Conservation (phyloP, 2,888 invertebrate genomes). For the Rhorus exstirpatorius region DNA sequence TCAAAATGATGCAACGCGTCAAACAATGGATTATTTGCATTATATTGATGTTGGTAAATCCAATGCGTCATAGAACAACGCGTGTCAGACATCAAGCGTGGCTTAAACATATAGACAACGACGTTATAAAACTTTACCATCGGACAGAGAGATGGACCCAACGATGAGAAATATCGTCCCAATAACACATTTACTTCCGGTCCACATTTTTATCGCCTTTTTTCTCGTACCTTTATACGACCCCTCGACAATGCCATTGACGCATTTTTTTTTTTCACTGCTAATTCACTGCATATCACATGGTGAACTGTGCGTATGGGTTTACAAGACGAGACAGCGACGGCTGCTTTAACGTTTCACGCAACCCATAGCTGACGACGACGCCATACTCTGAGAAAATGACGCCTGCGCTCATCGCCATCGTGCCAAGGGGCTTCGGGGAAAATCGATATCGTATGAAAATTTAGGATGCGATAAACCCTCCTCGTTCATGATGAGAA, state of each 20-base stretch:
- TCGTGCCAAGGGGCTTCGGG: constrained; percentile 52
- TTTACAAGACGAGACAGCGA: neutral
- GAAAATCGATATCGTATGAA: constrained; percentile 77
- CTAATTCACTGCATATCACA: neutral
- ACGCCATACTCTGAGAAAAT: constrained; percentile 59
- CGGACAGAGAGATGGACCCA: constrained; percentile 58
- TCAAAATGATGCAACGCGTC: neutral
- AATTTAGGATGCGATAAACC: constrained; percentile 70
- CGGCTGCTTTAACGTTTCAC: constrained; percentile 26
- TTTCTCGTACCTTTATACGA: constrained; percentile 38
- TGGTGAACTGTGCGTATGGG: neutral
- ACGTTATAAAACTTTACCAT: constrained; percentile 67
- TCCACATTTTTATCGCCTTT: constrained; percentile 49
- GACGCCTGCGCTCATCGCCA: constrained; percentile 72
- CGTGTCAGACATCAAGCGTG: constrained; percentile 19
- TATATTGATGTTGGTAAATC: neutral
- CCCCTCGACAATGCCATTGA: constrained; percentile 37
- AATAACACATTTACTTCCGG: constrained; percentile 48
- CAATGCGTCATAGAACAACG: constrained; percentile 2
- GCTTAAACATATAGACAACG: no score
- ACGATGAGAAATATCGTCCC: constrained; percentile 58
- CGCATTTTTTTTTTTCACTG: constrained; percentile 44
- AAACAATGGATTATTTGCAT: neutral
- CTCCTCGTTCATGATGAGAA: neutral
- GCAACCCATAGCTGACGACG: constrained; percentile 30